Evolutionary conservation across 2,888 invertebrate genomes (phyloP), one percentile per base, ranked within the genome.

Genomic region (Chydorus sphaericus): DNA sequence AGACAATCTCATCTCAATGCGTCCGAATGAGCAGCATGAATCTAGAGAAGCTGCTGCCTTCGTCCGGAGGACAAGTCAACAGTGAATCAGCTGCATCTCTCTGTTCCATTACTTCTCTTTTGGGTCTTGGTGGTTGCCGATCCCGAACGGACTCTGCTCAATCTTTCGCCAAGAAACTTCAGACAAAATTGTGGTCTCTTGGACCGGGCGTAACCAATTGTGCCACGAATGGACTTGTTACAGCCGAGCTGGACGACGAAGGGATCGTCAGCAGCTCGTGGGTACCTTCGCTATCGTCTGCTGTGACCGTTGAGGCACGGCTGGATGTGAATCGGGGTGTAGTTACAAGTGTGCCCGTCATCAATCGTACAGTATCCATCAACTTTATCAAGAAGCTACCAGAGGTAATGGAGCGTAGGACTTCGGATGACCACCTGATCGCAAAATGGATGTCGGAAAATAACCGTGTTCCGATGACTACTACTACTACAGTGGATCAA

Each of bases 111-210:
- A 28, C 50, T 29, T 54, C 58, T 16, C 18, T 57, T 14, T 36
- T 59, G 20, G 28, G 37, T 67, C 82, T 82, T 79, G 84, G 83
- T 69, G 84, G 83, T 69, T 87, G 85, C 69, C 78, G 85, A 58
- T 82, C 82, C 58, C 77, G 83, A 56, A 85, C 86, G 57, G 86
- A 85, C 67, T 83, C 84, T 58, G 86, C 86, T 56, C 85, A 85
- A 67, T 83, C 84, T 58, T 86, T 87, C 70, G 86, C 86, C 61
- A 76, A 82, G 58, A 81, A 82, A 66, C 73, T 87, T 60, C 84
- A 85, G 66, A 80, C 81, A 56, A 80, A 84, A 60, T 73, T 87
- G 62, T 78, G 81, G 63, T 80, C 82, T 61, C 75, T 86, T 61
- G 83, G 83, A 7, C 52, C 31, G 7, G 23, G 23, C 36, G 30